Evolutionary conservation across 2,797 vertebrate species (phyloP).

Genomic region (Lemur catta): DNA sequence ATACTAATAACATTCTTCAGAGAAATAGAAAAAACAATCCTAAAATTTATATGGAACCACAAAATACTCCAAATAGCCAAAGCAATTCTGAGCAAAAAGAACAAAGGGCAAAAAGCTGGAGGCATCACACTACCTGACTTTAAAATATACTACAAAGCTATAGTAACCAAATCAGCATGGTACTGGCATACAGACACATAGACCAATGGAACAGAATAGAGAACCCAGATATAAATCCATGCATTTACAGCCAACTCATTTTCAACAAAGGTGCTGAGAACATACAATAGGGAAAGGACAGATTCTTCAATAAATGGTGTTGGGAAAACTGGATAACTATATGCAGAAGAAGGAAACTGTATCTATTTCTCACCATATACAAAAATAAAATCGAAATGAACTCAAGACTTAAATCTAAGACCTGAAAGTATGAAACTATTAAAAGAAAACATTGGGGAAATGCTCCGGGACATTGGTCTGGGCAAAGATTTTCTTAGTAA

Average conservation of each 20-base stretch:
- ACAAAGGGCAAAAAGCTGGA: neutral
- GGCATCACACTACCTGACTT: neutral
- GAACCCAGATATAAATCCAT: neutral
- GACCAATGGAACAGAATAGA: neutral
- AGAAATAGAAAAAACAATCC: neutral
- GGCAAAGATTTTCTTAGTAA: neutral
- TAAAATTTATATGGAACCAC: no score
- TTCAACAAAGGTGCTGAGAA: neutral
- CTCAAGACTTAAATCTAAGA: neutral
- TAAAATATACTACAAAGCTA: neutral
- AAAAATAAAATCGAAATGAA: neutral
- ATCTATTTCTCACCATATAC: neutral
- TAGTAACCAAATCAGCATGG: neutral
- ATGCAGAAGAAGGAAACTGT: neutral
- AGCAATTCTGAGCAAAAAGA: neutral
- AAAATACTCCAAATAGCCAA: no score
- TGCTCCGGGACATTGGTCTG: neutral
- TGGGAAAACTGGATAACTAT: neutral
- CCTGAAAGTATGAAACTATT: neutral
- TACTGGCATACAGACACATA: neutral
- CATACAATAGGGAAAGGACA: neutral
- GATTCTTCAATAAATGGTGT: neutral
- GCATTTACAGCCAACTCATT: neutral
- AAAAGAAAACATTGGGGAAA: neutral
- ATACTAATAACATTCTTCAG: neutral